A percentile compares a stretch with the other conserved stretches of the same genome.
Conservation (phyloP, 2,797 vertebrate genomes). For the Ispidina picta region DNA sequence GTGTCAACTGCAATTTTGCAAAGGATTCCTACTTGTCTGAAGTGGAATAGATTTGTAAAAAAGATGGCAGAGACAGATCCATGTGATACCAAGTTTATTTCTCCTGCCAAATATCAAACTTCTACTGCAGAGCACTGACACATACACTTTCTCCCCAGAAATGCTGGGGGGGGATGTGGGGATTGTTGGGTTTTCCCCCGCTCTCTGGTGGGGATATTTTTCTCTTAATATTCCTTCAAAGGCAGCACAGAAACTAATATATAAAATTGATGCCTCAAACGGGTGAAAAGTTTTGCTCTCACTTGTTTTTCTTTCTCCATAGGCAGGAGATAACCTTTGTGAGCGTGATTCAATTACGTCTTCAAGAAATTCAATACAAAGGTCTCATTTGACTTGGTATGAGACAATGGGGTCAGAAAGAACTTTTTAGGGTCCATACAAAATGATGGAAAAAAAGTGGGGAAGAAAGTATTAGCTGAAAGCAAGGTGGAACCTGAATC, state of each 20-base stretch:
- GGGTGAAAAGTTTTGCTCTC: not conserved
- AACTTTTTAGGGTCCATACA: not conserved
- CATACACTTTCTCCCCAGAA: not conserved
- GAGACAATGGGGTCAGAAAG: not conserved
- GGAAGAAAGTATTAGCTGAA: not conserved
- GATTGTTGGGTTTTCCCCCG: too few relatives aligned
- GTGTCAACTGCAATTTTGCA: not conserved
- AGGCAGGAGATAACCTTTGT: not conserved
- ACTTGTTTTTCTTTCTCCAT: not conserved
- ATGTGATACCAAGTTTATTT: not conserved
- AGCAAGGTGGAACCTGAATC: not conserved
- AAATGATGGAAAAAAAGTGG: not conserved
- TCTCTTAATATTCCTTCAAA: not conserved
- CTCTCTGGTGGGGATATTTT: not conserved
- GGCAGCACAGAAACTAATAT: not conserved
- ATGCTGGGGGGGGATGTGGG: not conserved
- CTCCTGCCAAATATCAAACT: not conserved
- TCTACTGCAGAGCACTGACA: not conserved
- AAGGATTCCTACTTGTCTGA: not conserved
- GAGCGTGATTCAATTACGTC: accelerated
- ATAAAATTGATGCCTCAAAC: not conserved
- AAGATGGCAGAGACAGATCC: not conserved
- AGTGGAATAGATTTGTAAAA: not conserved
- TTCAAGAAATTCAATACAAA: not conserved
- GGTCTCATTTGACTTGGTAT: not conserved